These are phyloP conservation scores for Tarsius wallacei DNA, from an alignment of 2,797 vertebrate species.

Conservation along the genomic window DNA sequence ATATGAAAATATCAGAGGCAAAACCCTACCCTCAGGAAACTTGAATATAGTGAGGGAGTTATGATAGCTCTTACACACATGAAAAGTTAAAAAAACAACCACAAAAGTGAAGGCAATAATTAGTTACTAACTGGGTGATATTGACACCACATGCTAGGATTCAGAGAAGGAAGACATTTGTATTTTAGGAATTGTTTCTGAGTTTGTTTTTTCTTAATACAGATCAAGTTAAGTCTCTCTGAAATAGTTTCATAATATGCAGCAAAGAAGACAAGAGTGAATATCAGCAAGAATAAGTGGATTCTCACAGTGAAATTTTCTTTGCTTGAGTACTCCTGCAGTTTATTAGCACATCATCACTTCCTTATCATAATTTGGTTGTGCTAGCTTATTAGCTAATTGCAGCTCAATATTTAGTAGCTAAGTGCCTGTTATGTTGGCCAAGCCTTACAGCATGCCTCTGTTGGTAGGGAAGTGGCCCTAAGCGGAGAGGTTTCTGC, in stretches of 20 bases:
- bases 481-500: conserved; percentile 29
- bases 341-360: neutral
- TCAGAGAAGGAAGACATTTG: neutral
- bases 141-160: neutral
- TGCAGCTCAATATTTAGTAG: conserved; percentile 47
- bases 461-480: conserved; percentile 20
- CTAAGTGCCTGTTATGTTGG: conserved; percentile 53
- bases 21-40: neutral
- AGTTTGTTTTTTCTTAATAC: conserved; percentile 52
- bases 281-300: neutral
- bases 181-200: neutral
- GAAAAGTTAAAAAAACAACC: conserved; percentile 37
- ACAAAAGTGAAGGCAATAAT: neutral
- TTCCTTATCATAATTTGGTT: conserved; percentile 51
- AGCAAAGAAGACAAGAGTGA: neutral
- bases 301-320: conserved; percentile 13
- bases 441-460: conserved; percentile 15
- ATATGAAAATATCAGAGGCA: neutral
- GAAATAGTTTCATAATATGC: conserved; percentile 4
- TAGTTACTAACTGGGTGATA: neutral
- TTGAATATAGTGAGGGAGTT: neutral
- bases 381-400: conserved; percentile 58
- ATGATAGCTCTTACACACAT: neutral
- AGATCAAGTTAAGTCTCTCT: neutral
- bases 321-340: conserved; percentile 1